phyloP scores from a whole-genome alignment of 2,888 invertebrate species.

The Acanthosepion lycidas region DNA sequence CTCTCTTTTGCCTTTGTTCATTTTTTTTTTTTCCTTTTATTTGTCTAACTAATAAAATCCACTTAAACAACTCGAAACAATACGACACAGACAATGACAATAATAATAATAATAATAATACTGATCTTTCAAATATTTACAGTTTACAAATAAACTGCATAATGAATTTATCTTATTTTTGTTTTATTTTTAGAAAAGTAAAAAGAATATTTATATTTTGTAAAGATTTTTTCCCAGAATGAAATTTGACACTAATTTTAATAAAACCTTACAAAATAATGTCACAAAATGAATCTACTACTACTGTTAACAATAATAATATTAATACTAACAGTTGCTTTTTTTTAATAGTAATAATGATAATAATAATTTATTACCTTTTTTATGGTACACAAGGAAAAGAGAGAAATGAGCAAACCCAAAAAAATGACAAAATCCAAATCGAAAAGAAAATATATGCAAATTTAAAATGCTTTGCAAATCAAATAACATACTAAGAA shows the following conservation, averaged over 20 bases:
- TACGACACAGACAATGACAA: not conserved
- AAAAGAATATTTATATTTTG: not conserved
- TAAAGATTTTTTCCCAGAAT: not conserved
- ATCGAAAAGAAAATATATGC: not conserved
- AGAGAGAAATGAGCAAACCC: not conserved
- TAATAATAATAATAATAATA: not conserved
- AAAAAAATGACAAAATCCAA: not conserved
- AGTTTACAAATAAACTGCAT: not conserved
- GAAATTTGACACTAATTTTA: not conserved
- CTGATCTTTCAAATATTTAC: not conserved
- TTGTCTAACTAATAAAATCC: not conserved
- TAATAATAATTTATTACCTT: not conserved
- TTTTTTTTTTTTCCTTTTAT: not conserved
- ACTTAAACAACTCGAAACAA: not conserved
- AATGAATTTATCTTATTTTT: not conserved
- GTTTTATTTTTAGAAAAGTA: slow-evolving; percentile 4
- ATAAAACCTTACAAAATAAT: not conserved
- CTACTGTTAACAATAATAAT: too few relatives aligned
- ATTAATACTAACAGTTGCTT: not conserved
- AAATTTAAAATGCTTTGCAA: not conserved
- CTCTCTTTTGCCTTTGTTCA: not conserved
- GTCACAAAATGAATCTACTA: not conserved
- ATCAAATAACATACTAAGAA: not conserved
- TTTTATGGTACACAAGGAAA: not conserved
- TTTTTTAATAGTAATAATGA: not conserved